Evolutionary conservation across 1,140 invertebrate species (phyloP).

Genomic region (Armadillidium nasatum): DNA sequence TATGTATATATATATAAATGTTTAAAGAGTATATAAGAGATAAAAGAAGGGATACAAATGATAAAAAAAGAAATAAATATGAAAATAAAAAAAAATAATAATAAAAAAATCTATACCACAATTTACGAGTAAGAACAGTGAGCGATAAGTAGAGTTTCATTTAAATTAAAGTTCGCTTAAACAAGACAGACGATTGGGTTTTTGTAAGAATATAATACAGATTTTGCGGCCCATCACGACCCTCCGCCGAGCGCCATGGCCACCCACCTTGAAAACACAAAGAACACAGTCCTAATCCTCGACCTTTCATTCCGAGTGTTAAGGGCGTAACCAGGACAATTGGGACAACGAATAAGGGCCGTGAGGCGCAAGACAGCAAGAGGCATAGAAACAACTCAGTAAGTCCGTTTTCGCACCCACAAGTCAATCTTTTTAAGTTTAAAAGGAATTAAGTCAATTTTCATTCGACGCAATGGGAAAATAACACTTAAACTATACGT

Average conservation of each 20-base stretch:
- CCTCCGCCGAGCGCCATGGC: background rate
- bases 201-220: constrained; percentile 10
- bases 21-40: too few species aligned
- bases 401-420: background rate
- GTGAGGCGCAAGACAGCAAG: background rate
- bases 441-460: constrained; percentile 1
- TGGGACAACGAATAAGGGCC: background rate
- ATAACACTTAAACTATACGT: background rate
- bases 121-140: background rate
- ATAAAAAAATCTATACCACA: background rate
- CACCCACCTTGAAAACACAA: constrained; percentile 9
- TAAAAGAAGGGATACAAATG: too few species aligned
- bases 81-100: too few species aligned
- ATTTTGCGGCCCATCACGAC: background rate
- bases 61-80: too few species aligned
- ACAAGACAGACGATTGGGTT: background rate
- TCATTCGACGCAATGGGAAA: background rate
- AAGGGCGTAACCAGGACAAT: background rate
- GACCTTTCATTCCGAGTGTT: background rate
- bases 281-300: background rate
- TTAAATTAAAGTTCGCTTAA: background rate
- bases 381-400: background rate
- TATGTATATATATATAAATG: too few species aligned
- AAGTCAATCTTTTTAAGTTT: constrained; percentile 6
- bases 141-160: background rate